Base-by-base conservation (phyloP, 2,797 vertebrate species). In the Pachyuromys duprasi region DNA sequence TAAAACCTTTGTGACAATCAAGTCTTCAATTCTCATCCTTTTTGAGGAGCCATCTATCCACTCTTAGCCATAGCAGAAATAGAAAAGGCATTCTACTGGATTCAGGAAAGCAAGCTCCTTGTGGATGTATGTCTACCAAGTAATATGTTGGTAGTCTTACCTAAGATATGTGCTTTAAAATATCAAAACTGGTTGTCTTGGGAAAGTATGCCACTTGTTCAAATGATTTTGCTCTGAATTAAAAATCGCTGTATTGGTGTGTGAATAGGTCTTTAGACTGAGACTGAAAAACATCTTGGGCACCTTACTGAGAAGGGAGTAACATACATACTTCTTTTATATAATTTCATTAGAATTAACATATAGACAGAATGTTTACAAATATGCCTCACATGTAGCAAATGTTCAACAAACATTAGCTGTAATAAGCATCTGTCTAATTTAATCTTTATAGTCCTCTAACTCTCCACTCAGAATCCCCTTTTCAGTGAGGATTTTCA, bases 211-310 rank as follows among this genome's bases (percentile, higher is more conserved):
- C 24, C 33, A 69, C 26, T 76, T 31, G 31, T 82, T 92, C 74
- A 92, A 89, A 94, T 80, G 45, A 96, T 74, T 95, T 33, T 67
- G 89, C 42, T 97, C 60, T 94, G 91, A 96, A 84, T 93, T 89
- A 82, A 62, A 92, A 93, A 82, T 63, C 49, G 86, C 75, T 90
- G 86, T 93, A 36, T 95, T n/a, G 75, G 63, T 75, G 49, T 13
- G 45, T 67, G 45, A 83, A 49, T 49, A 49, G 49, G 76, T 78
- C 76, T 96, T 97, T 63, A 88, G 42, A 93, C 17, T 90, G 69
- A 76, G 74, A 90, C 13, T 94, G 79, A 80, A 96, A 82, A 57
- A 57, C 14, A 57, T 39, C 63, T 80, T 67, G 33, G 57, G 49
- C 60, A 90, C 17, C 80, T 82, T 93, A 1, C 75, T 83, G n/a